Evolutionary conservation across 2,888 invertebrate species (phyloP).

Genomic region (Perithous albicinctus): DNA sequence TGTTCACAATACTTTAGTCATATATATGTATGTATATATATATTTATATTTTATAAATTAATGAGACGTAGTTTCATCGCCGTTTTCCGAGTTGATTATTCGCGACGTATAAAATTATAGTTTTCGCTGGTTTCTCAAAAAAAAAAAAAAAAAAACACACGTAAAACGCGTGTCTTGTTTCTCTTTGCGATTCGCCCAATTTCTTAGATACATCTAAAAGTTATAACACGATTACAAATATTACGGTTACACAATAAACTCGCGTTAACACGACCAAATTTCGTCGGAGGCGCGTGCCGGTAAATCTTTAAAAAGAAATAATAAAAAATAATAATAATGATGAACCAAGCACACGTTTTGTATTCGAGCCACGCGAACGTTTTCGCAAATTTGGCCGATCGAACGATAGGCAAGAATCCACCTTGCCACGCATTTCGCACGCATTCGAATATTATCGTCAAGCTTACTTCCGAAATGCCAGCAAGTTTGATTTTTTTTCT

Average conservation of each 20-base stretch:
- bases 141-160: too few relatives aligned
- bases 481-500: constrained; percentile 24
- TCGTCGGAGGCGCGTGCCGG: constrained; percentile 6
- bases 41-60: constrained; percentile 54
- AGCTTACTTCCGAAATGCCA: not conserved
- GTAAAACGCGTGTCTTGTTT: not conserved
- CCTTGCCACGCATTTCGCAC: constrained; percentile 7
- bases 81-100: constrained; percentile 33
- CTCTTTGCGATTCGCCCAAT: constrained; percentile 4
- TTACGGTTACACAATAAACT: constrained; percentile 28
- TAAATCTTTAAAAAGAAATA: not conserved
- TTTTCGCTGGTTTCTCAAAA: not conserved
- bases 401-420: constrained; percentile 34
- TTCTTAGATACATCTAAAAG: constrained; percentile 18
- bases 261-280: constrained; percentile 7
- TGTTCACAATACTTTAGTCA: constrained; percentile 31
- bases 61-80: constrained; percentile 23
- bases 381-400: constrained; percentile 34
- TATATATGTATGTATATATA: constrained; percentile 15
- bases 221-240: constrained; percentile 37
- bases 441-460: constrained; percentile 21
- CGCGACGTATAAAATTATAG: constrained; percentile 13
- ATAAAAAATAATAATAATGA: constrained; percentile 5
- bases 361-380: constrained; percentile 34
- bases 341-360: constrained; percentile 19